Evolutionary conservation across 2,113 vertebrate genomes (phyloP).

Genomic region (Percopsis transmontana): DNA sequence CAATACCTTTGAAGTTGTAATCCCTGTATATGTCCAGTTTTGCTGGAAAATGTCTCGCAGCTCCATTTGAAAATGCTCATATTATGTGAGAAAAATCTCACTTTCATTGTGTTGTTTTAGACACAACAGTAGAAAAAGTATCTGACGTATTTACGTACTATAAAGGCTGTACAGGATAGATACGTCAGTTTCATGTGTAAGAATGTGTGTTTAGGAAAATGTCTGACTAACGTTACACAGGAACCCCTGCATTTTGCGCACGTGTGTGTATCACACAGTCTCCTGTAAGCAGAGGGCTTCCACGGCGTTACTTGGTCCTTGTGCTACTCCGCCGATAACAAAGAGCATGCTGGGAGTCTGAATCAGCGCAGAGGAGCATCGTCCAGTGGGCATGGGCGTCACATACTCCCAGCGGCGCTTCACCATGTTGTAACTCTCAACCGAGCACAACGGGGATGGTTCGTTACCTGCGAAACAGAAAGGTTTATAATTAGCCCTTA

Average conservation of each 20-base stretch:
- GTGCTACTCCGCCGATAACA: conserved; percentile 90
- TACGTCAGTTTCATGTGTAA: background rate
- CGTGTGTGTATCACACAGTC: conserved; percentile 78
- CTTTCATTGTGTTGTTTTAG: too few relatives aligned
- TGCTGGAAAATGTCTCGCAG: too few relatives aligned
- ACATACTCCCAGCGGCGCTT: conserved; percentile 90
- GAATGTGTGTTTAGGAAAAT: background rate
- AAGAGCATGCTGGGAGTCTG: conserved; percentile 82
- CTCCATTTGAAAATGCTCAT: too few relatives aligned
- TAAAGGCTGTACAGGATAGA: too few relatives aligned
- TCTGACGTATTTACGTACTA: too few relatives aligned
- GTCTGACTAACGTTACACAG: too few relatives aligned
- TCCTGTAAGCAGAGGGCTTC: conserved; percentile 90
- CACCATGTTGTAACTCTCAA: conserved; percentile 88
- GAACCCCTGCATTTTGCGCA: background rate
- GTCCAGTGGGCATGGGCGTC: conserved; percentile 87
- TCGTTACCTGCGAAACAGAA: conserved; percentile 85
- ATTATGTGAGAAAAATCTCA: too few relatives aligned
- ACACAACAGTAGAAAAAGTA: too few relatives aligned
- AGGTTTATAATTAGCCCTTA: background rate
- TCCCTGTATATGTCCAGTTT: too few relatives aligned
- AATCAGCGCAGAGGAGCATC: conserved; percentile 90
- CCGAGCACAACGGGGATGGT: conserved; percentile 86
- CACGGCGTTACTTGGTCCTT: conserved; percentile 91
- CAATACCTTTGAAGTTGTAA: too few relatives aligned